Evolutionary conservation across 2,797 vertebrate genomes (phyloP).

Genomic region (Cyclura pinguis): DNA sequence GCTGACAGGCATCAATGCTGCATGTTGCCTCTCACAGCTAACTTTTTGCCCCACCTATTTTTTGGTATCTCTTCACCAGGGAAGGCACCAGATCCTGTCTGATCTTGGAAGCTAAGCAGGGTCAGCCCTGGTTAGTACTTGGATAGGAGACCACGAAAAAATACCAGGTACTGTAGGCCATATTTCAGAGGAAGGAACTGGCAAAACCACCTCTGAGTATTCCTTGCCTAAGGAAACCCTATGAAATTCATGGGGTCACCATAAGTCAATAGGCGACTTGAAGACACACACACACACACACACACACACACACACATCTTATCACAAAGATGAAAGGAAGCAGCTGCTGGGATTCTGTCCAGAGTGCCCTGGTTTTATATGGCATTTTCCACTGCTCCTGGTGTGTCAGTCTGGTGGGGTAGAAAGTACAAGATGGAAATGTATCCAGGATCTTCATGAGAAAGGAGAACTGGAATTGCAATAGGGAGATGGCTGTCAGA

Average conservation of each 20-base stretch:
- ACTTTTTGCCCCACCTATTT: neutral
- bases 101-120: too few species aligned
- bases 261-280: too few species aligned
- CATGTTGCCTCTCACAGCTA: neutral
- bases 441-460: neutral
- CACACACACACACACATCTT: too few species aligned
- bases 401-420: neutral
- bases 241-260: too few species aligned
- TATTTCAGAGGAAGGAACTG: too few species aligned
- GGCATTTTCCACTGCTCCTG: neutral
- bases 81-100: too few species aligned
- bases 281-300: too few species aligned
- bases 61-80: neutral
- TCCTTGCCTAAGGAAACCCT: too few species aligned
- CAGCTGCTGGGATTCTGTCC: neutral
- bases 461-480: neutral
- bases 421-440: neutral
- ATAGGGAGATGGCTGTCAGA: neutral
- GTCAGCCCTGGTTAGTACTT: too few species aligned
- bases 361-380: neutral
- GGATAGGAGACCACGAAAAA: too few species aligned
- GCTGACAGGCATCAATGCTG: neutral
- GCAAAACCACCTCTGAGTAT: too few species aligned
- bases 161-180: too few species aligned
- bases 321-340: neutral